Percentiles rank a stretch among this genome's conserved stretches.
Conservation (phyloP, 2,888 invertebrate species). For the Orgyia antiqua region DNA sequence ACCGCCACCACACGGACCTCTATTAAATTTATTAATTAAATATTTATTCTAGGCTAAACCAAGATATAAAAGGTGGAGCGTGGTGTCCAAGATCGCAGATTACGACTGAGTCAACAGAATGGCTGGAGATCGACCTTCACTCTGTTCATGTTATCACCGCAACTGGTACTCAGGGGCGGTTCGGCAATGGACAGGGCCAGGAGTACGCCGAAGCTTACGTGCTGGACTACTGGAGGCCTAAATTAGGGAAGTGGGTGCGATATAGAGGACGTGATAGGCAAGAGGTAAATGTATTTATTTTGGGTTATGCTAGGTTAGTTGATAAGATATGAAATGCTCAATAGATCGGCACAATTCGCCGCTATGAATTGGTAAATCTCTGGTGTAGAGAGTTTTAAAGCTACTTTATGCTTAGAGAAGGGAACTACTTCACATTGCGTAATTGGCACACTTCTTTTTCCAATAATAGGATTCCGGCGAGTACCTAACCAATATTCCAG, state of each 20-base stretch:
- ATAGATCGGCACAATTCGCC: no score
- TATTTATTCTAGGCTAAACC: constrained; percentile 90
- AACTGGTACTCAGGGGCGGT: constrained; percentile 91
- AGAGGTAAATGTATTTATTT: constrained; percentile 80
- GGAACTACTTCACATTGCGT: no score
- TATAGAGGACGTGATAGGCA: constrained; percentile 85
- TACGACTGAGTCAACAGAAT: constrained; percentile 86
- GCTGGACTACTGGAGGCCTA: constrained; percentile 90
- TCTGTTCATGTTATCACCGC: constrained; percentile 89
- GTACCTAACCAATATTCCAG: no score
- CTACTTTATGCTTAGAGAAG: no score
- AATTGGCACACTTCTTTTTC: no score
- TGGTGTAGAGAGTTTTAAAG: no score
- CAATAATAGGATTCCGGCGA: no score
- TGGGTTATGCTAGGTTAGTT: no score
- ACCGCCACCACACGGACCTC: no score
- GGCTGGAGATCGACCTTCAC: constrained; percentile 89
- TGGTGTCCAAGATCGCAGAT: constrained; percentile 94
- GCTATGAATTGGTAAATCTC: no score
- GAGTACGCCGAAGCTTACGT: constrained; percentile 92
- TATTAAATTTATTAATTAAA: no score
- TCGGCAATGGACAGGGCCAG: constrained; percentile 93
- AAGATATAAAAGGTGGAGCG: constrained; percentile 91
- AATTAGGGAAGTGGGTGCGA: constrained; percentile 88
- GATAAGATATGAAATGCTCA: no score